Evolutionary conservation across 2,888 invertebrate genomes (phyloP), one percentile per base, ranked within the genome.

Genomic region (Corbicula japonica): DNA sequence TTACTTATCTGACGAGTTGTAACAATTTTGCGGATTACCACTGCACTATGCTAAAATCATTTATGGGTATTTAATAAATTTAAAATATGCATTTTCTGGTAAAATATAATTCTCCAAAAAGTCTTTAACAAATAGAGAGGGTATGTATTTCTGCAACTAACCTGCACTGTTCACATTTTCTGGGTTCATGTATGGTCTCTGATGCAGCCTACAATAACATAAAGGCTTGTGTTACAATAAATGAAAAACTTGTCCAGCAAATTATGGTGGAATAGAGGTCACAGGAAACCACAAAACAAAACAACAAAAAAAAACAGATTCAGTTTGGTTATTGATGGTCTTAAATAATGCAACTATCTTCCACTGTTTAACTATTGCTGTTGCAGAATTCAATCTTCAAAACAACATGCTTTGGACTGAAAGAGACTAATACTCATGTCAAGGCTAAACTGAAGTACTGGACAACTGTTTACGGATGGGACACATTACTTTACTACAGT

Each of bases 121-220:
- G 8, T 8, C 21, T 8, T 8, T 15, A 12, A 50, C n/a, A 54
- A 54, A 54, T 28, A 26, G 6, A 6, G 28, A 23, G 15, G 15
- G 15, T 54, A 28, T 54, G 15, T 6, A 48, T 8, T 12, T 21
- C 12, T 41, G 41, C 21, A 48, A 38, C 44, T 21, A 75, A 86
- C 87, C 86, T 85, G 76, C 87, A 87, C 21, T 84, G 75, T 44
- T 52, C 69, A 65, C 87, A 87, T 48, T 73, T 79, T 44, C 75
- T 77, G 1, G 86, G 86, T 34, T 87, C 84, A 84, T 87, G 87
- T 23, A 87, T 66, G n/a, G 82, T 77, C 60, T 73, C 77, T 38
- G 79, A 71, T 8, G 84, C 83, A 56, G 86, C 86, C 87, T 87
- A 65, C 44, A 73, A 76, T 65, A 32, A 56, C 44, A 28, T n/a